Evolutionary conservation across 2,113 vertebrate genomes (phyloP).

Genomic region (Pteropus alecto): DNA sequence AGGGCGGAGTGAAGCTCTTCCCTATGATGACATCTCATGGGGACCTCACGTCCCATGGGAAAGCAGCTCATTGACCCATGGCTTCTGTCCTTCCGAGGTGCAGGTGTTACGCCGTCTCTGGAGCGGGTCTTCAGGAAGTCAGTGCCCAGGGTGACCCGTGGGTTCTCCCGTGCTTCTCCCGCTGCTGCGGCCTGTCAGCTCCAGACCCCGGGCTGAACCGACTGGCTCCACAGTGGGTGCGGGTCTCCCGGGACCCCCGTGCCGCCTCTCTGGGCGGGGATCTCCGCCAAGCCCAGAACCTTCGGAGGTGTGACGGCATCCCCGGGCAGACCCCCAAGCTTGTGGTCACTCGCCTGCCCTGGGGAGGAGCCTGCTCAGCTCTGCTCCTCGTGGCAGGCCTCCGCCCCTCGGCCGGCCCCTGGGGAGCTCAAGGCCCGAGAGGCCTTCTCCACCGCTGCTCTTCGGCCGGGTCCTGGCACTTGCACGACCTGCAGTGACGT

Average conservation of each 20-base stretch:
- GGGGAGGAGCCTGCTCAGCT: neutral
- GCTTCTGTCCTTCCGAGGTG: neutral
- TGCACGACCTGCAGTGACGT: fast-evolving
- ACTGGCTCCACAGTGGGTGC: neutral
- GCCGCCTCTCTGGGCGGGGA: neutral
- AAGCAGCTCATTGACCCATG: neutral
- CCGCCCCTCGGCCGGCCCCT: neutral
- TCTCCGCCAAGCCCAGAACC: neutral
- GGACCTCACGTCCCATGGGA: neutral
- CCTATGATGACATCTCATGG: neutral
- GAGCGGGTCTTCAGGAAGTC: neutral
- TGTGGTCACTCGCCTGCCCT: neutral
- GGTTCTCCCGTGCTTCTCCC: neutral
- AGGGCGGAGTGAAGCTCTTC: neutral
- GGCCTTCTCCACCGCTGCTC: too few species aligned
- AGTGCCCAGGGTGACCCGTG: neutral
- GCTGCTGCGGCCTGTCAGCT: neutral
- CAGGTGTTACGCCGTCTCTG: neutral
- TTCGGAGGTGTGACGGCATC: neutral
- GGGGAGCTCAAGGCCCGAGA: neutral
- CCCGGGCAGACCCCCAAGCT: neutral
- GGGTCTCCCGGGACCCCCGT: fast-evolving
- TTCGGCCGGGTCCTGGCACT: neutral
- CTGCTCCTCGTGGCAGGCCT: neutral
- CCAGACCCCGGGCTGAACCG: neutral